phyloP scores from a whole-genome alignment of 2,113 vertebrate genomes.

The Corythornis cristatus region DNA sequence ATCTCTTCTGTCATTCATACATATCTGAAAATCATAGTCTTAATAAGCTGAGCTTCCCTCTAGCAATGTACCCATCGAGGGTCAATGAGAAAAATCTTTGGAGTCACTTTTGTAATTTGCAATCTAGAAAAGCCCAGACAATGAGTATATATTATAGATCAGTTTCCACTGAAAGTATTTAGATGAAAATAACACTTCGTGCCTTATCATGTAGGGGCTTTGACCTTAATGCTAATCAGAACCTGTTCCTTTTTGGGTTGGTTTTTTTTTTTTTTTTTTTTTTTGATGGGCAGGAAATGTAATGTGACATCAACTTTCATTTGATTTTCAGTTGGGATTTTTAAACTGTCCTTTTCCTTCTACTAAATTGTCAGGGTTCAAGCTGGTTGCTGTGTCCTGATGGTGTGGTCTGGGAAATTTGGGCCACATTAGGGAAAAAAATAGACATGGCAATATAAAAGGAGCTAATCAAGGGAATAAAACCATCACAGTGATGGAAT shows the following conservation, averaged over 20 bases:
- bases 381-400: background rate
- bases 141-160: background rate
- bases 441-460: background rate
- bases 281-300: background rate
- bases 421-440: background rate
- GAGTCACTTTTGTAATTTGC: background rate
- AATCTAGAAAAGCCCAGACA: background rate
- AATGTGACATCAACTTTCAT: background rate
- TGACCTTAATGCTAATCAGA: background rate
- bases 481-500: background rate
- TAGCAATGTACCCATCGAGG: background rate
- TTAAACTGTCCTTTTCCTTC: background rate
- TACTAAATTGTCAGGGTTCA: background rate
- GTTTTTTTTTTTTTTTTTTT: too few relatives aligned
- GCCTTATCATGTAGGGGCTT: background rate
- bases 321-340: background rate
- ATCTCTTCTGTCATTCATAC: background rate
- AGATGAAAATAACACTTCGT: background rate
- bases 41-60: conserved; percentile 1
- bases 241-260: background rate
- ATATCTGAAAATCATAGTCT: background rate
- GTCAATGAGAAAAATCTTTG: background rate
- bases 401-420: background rate
- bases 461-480: background rate
- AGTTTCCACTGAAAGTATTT: background rate